Conservation (phyloP, 2,797 vertebrate genomes). For the Taenioides sp. region DNA sequence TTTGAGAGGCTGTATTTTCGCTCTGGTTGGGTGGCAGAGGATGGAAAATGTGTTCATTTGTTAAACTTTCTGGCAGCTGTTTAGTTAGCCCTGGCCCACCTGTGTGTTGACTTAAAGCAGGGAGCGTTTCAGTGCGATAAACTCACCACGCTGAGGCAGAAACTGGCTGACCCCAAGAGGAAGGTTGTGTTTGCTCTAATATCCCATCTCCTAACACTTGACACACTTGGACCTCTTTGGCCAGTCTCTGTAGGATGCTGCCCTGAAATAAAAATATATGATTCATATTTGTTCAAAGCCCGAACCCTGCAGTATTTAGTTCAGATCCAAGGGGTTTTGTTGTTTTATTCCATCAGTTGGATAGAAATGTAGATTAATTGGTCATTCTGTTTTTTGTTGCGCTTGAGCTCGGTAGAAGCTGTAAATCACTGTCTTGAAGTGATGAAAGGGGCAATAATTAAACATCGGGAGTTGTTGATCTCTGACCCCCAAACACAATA, state of each 20-base stretch:
- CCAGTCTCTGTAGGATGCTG: conserved; percentile 9
- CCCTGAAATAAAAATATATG: conserved; percentile 23
- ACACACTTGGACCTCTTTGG: conserved; percentile 7
- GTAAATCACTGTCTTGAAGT: background rate
- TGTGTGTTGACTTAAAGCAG: conserved; percentile 63
- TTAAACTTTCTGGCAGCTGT: conserved; percentile 61
- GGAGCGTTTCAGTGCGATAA: conserved; percentile 40
- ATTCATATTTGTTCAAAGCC: conserved; percentile 7
- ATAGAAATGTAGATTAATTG: background rate
- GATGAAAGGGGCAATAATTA: background rate
- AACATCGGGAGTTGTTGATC: background rate
- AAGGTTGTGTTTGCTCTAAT: conserved; percentile 13
- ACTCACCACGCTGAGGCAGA: conserved; percentile 20
- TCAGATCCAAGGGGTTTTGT: background rate
- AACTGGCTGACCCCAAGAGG: conserved; percentile 8
- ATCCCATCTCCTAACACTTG: conserved; percentile 3
- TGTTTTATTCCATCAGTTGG: background rate
- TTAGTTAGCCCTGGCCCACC: conserved; percentile 66
- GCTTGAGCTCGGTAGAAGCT: background rate
- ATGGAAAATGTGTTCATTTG: conserved; percentile 69
- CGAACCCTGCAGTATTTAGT: no score
- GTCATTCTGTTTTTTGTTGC: background rate
- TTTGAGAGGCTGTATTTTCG: conserved; percentile 1
- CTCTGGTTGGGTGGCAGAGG: conserved; percentile 40
- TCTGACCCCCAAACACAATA: background rate